Evolutionary conservation across 2,113 vertebrate genomes (phyloP).

Genomic region (Gobio gobio): DNA sequence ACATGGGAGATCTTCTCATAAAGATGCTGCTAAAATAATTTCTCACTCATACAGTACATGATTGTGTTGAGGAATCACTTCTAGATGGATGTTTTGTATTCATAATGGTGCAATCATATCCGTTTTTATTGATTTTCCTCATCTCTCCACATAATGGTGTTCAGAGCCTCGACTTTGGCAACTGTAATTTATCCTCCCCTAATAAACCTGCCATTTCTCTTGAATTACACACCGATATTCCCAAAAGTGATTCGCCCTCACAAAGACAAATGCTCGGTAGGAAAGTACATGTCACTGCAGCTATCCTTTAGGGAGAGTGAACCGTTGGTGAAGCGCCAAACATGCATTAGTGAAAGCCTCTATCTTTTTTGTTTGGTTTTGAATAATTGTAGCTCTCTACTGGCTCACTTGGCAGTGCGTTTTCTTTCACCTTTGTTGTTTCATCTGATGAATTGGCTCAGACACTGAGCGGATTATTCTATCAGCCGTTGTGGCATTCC

Average conservation of each 20-base stretch:
- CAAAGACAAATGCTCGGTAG: conserved; percentile 31
- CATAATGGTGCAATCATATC: conserved; percentile 33
- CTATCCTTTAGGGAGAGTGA: conserved; percentile 52
- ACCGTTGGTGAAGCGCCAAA: background rate
- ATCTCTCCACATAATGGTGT: conserved; percentile 3
- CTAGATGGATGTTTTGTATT: conserved; percentile 41
- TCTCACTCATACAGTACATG: background rate
- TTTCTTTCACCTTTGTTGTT: conserved; percentile 49
- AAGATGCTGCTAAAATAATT: conserved; percentile 6
- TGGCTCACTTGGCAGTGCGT: conserved; percentile 50
- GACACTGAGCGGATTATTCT: conserved; percentile 53
- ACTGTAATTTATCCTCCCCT: conserved; percentile 35
- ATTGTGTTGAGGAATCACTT: conserved; percentile 12
- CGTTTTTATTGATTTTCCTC: conserved; percentile 49
- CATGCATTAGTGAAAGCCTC: background rate
- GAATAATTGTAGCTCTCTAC: background rate
- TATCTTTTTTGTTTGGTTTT: conserved; percentile 26
- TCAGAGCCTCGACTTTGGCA: conserved; percentile 27
- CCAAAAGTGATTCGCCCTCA: conserved; percentile 28
- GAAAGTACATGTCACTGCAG: conserved; percentile 55
- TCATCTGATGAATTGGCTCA: conserved; percentile 62
- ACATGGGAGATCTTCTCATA: background rate
- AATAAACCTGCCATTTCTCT: conserved; percentile 50
- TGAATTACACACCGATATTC: conserved; percentile 41
- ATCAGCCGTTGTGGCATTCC: conserved; percentile 53